Percentiles rank a stretch among this genome's conserved stretches.
Conservation (phyloP, 2,888 invertebrate genomes). For the Drosophila pseudotakahashii region DNA sequence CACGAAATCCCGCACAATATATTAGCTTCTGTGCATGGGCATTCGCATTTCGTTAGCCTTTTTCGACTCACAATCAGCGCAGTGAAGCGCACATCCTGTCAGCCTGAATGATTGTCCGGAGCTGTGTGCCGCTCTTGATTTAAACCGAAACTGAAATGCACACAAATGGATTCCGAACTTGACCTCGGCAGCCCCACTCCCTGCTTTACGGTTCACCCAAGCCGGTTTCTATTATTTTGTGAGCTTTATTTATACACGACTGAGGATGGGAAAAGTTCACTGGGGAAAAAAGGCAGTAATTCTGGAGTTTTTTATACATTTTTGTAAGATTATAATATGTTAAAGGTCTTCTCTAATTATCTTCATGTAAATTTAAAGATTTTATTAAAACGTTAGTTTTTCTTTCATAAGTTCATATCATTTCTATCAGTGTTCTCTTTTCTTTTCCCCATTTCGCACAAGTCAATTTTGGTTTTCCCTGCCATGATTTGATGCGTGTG, state of each 20-base stretch:
- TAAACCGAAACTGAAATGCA: constrained; percentile 80
- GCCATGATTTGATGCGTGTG: constrained; percentile 60
- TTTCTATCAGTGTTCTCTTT: constrained; percentile 6
- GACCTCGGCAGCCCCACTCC: constrained; percentile 38
- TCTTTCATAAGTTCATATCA: no score
- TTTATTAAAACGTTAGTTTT: no score
- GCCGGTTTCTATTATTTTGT: constrained; percentile 63
- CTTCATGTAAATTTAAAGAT: background rate
- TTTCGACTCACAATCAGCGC: constrained; percentile 74
- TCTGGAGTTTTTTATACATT: no score
- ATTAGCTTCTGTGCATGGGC: constrained; percentile 31
- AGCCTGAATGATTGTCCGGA: constrained; percentile 74
- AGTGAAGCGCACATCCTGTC: constrained; percentile 80
- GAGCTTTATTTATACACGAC: constrained; percentile 34
- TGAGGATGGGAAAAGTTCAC: background rate
- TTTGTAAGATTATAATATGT: no score
- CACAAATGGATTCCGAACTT: constrained; percentile 78
- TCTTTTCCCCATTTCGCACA: constrained; percentile 29
- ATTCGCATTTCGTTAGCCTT: constrained; percentile 45
- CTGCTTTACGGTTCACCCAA: background rate
- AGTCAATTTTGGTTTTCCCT: constrained; percentile 69
- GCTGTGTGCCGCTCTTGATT: constrained; percentile 59
- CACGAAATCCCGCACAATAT: constrained; percentile 11
- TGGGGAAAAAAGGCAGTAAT: background rate
- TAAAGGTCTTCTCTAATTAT: background rate